Base-by-base conservation (phyloP, 2,888 invertebrate species). In the Protodeltote pygarga region DNA sequence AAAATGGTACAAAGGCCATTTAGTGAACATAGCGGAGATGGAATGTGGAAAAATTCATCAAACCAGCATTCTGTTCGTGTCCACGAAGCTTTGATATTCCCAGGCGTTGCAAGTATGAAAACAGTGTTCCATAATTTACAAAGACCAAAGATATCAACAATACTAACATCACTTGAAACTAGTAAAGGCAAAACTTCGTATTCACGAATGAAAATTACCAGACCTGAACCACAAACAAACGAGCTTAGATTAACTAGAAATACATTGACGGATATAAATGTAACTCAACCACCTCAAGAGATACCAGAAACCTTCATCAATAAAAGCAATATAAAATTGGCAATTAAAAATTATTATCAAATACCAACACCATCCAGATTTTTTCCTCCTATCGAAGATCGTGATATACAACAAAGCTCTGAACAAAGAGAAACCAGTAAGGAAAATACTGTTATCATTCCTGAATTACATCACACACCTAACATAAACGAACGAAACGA, bases 1-100 rank as follows among this genome's bases (percentile, higher is more conserved):
- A 90, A 89, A 79, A 91, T 91, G 90, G 81, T 89, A 8, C 88
- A 83, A 51, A 79, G 77, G 29, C 87, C 89, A 1, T 89, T 87
- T 47, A 87, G 85, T 61, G 85, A 83, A 2, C 61, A 47, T 6
- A 59, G 54, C 8, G 62, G 40, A n/a, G 51, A 42, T 19, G 33
- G 49, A 8, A 15, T 50, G 25, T 71, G 67, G 70, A 66, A 28
- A 13, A 76, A 75, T 35, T 25, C 21, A 5, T 59, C 65, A 3
- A 29, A 33, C 14, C 29, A 28, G 8, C 33, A 40, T 24, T 25
- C 37, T 3, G 0, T 41, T 11, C 17, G 14, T 1, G 32, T 27
- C 9, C 46, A 55, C 3, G 73, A 75, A 32, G 62, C 51, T 0
- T 57, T 75, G 9, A 55, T 77, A 29, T 68, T 76, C 27, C 76